Percentiles rank a stretch among this genome's conserved stretches.
Evolutionary conservation across 2,797 vertebrate genomes (phyloP).

Genomic region (Semaprochilodus insignis): DNA sequence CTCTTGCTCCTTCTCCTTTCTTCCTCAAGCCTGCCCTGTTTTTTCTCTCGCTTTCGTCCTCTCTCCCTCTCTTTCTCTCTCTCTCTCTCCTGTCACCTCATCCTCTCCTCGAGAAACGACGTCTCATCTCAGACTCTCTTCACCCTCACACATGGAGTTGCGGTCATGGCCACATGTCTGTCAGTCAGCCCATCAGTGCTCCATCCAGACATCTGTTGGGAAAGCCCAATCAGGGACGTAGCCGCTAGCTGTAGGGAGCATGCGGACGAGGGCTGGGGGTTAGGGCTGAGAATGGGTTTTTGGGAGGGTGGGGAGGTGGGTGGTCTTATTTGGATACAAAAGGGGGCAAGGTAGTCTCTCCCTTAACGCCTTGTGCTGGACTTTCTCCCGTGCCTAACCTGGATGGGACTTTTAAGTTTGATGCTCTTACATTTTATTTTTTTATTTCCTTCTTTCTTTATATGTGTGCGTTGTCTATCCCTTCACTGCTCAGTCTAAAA

Average conservation of each 20-base stretch:
- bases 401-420: constrained; percentile 55
- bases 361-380: constrained; percentile 51
- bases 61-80: constrained; percentile 63
- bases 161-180: constrained; percentile 67
- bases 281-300: constrained; percentile 21
- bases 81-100: constrained; percentile 64
- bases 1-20: constrained; percentile 20
- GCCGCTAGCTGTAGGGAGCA: constrained; percentile 39
- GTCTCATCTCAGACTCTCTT: constrained; percentile 65
- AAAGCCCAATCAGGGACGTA: constrained; percentile 57
- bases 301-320: constrained; percentile 24
- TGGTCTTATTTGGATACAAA: constrained; percentile 12
- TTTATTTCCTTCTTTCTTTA: constrained; percentile 57
- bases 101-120: constrained; percentile 50
- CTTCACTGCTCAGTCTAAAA: constrained; percentile 41
- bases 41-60: constrained; percentile 72
- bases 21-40: constrained; percentile 75
- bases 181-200: constrained; percentile 66
- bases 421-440: constrained; percentile 52
- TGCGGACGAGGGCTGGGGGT: constrained; percentile 11
- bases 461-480: constrained; percentile 53
- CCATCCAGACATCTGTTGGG: constrained; percentile 66
- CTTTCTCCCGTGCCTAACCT: constrained; percentile 60
- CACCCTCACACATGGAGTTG: constrained; percentile 65
- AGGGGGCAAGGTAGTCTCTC: constrained; percentile 46